Evolutionary conservation across 2,113 vertebrate genomes (phyloP), one percentile per base, ranked within the genome.

Genomic region (Gyps fulvus): DNA sequence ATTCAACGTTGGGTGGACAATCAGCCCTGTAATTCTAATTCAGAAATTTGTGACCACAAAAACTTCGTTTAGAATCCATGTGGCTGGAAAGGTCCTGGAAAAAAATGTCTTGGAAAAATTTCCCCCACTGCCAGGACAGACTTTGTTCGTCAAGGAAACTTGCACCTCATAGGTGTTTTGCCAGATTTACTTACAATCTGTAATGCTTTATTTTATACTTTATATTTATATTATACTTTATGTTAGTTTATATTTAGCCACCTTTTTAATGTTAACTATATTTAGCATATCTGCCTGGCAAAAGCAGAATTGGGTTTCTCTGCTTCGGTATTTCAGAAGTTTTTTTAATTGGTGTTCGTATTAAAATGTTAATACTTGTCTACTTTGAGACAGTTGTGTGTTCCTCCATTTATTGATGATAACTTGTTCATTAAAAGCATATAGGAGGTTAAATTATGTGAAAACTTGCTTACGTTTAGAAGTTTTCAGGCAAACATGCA

Each of bases 161-260:
- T 0, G 0, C 3, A 2, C 4, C 1, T 71, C 21, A 40, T 19
- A 36, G 7, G 10, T 52, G 45, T 62, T 57, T 52, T 71, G 21
- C 6, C 10, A 26, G 27, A 25, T 43, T 43, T 3, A 16, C 10
- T 83, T 83, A 45, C 3, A 49, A 6, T 4, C 7, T 65, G 5
- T n/a, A 38, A 27, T 27, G 31, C 31, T 67, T 38, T 1, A 52
- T 27, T 52, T 52, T 52, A 49, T 23, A 49, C 49, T 49, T 49
- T 49, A 16, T 23, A 23, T 49, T 49, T 49, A 13, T 52, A 52
- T 52, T 52, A 52, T 52, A 52, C 25, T 26, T 26, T 26, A 26
- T 50, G 49, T 50, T 50, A 26, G 49, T 26, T 50, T 50, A 52
- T 34, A 3, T 50, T 74, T 55, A 66, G 11, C 4, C 4, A 20